These are phyloP conservation scores for Sphaerophoria rueppellii DNA, from an alignment of 2,888 invertebrate species.

Conservation along the genomic window DNA sequence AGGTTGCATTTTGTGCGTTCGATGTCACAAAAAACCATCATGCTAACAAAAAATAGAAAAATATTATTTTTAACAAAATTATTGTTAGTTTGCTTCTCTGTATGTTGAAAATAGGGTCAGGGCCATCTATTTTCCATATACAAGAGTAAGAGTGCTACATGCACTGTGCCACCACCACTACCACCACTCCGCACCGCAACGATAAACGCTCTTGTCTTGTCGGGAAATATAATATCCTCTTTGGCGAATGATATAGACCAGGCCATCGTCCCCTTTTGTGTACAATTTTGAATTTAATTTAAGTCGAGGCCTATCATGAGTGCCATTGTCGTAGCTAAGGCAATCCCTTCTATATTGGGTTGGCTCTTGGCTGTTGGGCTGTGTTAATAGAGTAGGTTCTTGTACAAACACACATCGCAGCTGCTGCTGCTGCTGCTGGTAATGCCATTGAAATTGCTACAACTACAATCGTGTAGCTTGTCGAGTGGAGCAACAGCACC, in stretches of 20 bases:
- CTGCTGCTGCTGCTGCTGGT: slow-evolving; percentile 43
- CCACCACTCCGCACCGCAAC: not conserved
- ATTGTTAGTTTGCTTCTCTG: not conserved
- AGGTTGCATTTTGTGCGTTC: slow-evolving; percentile 17
- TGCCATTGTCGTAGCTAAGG: not conserved
- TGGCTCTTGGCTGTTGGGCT: slow-evolving; percentile 4
- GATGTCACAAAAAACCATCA: not conserved
- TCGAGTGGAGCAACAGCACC: slow-evolving; percentile 37
- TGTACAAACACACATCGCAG: slow-evolving; percentile 37
- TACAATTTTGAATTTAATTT: slow-evolving; percentile 66
- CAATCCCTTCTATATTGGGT: not conserved
- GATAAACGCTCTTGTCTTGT: slow-evolving; percentile 34
- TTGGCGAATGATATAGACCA: slow-evolving; percentile 27
- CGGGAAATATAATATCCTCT: slow-evolving; percentile 45
- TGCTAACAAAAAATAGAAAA: not conserved
- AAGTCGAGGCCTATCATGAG: not conserved
- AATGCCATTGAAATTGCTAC: slow-evolving; percentile 47
- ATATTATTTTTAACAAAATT: slow-evolving; percentile 13
- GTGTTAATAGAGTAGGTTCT: slow-evolving; percentile 50
- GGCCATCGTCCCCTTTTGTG: slow-evolving; percentile 62
- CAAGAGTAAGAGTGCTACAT: slow-evolving; percentile 1
- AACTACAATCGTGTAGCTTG: slow-evolving; percentile 28
- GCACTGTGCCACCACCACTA: not conserved
- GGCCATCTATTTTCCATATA: not conserved
- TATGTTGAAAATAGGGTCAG: slow-evolving; percentile 4